A percentile compares a stretch with the other conserved stretches of the same genome.
Conservation (phyloP, 1,140 invertebrate species). For the Orchestia grillus region DNA sequence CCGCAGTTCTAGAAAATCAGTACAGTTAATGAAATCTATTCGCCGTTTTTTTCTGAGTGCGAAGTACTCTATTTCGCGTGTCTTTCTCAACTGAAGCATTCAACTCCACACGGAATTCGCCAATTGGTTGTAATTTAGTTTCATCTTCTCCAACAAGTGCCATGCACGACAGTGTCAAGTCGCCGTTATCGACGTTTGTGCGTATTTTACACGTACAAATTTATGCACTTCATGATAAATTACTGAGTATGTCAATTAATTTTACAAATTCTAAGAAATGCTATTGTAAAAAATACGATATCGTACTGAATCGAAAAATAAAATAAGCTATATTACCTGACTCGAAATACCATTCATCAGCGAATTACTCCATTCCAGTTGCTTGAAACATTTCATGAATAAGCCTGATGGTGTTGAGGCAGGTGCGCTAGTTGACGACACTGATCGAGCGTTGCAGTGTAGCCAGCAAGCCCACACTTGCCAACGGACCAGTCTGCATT, state of each 20-base stretch:
- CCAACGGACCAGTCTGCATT: conserved; percentile 26
- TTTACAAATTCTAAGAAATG: no score
- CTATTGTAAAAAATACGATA: background rate
- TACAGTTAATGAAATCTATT: background rate
- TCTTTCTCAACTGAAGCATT: no score
- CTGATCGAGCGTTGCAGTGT: background rate
- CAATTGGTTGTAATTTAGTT: no score
- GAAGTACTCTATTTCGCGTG: no score
- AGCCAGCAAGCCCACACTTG: background rate
- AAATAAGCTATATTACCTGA: background rate
- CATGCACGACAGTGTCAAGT: no score
- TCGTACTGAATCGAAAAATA: background rate
- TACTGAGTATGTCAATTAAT: no score
- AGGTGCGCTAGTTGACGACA: background rate
- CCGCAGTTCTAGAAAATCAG: background rate
- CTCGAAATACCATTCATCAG: background rate
- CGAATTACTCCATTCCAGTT: background rate
- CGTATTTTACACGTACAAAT: no score
- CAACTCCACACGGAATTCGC: no score
- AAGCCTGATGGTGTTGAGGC: background rate
- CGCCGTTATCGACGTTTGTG: no score
- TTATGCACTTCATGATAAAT: no score
- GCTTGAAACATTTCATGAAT: background rate
- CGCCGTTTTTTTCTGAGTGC: background rate
- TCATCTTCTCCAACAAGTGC: no score